Evolutionary conservation across 2,797 vertebrate species (phyloP).

Genomic region (Cyclopterus lumpus): DNA sequence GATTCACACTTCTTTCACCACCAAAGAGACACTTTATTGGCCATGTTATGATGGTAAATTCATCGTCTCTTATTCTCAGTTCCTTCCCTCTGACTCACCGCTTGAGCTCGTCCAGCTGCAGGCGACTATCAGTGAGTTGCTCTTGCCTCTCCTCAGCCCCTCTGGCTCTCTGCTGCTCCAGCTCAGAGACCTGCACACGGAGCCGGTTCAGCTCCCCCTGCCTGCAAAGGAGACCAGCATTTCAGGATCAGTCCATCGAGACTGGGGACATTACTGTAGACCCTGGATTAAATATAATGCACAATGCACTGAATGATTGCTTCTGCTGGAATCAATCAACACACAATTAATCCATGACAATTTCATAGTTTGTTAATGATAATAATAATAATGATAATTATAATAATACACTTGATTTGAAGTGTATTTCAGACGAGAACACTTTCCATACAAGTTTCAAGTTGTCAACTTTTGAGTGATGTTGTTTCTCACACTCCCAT

Average conservation of each 20-base stretch:
- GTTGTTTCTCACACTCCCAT: not conserved
- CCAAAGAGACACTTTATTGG: not conserved
- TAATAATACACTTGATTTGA: too few species aligned
- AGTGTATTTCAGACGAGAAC: too few species aligned
- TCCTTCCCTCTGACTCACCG: slow-evolving; percentile 65
- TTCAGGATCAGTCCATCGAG: not conserved
- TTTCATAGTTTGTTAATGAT: not conserved
- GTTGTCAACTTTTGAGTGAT: too few species aligned
- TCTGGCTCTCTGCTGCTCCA: slow-evolving; percentile 70
- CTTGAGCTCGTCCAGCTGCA: slow-evolving; percentile 76
- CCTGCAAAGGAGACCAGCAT: slow-evolving; percentile 44
- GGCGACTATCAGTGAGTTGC: slow-evolving; percentile 65
- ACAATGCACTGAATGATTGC: not conserved
- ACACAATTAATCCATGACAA: not conserved
- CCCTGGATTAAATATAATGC: not conserved
- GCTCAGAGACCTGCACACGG: slow-evolving; percentile 75
- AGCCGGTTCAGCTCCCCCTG: slow-evolving; percentile 83
- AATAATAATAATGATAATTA: too few species aligned
- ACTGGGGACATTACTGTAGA: not conserved
- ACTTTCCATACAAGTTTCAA: too few species aligned
- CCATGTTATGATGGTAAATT: not conserved
- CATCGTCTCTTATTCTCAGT: not conserved
- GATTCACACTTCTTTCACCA: not conserved
- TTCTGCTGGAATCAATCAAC: not conserved
- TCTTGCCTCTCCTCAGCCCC: slow-evolving; percentile 68